Evolutionary conservation across 2,113 vertebrate genomes (phyloP), one percentile per base, ranked within the genome.

Genomic region (Scortum barcoo): DNA sequence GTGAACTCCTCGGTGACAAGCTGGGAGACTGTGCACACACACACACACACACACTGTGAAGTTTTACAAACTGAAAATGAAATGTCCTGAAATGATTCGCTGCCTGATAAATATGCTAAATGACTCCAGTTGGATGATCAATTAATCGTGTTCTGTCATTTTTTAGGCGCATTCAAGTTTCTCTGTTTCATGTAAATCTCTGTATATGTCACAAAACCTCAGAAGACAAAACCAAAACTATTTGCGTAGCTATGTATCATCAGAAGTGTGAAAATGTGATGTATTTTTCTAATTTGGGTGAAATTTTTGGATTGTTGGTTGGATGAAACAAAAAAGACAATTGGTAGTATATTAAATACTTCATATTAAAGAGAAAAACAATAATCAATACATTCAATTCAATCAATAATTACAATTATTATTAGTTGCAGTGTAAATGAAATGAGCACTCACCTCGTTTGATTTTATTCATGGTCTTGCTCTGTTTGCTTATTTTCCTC

Each of bases 1-100:
- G 86, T 68, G 78, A 96, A 96, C 78, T 97, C 96, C 60, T 95
- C 93, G 0, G 94, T 90, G 81, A 96, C 90, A 3, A 95, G 80
- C 78, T 93, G 92, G 72, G 96, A 96, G 51, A 95, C 96, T 97
- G 89, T 12, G 17, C 24, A 69, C 26, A 77, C 11, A 63, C 46
- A 78, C 8, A 61, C 10, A 65, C 22, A 75, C 40, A 83, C 17
- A 76, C 13, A 83, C 48, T 30, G n/a, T n/a, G n/a, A 24, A 42
- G 12, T 9, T 63, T 48, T 9, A 22, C 6, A 1, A 24, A 22
- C 8, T 19, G 22, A 51, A 20, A 19, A 11, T 26, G 14, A 68
- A 67, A 48, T 28, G 2, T 0, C 22, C 16, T 40, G 17, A 58
- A 28, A 30, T 50, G 26, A 51, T 24, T 33, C 11, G 5, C 11